These are phyloP conservation scores for Cheilosia pagana DNA, from an alignment of 2,888 invertebrate species.

Conservation along the genomic window DNA sequence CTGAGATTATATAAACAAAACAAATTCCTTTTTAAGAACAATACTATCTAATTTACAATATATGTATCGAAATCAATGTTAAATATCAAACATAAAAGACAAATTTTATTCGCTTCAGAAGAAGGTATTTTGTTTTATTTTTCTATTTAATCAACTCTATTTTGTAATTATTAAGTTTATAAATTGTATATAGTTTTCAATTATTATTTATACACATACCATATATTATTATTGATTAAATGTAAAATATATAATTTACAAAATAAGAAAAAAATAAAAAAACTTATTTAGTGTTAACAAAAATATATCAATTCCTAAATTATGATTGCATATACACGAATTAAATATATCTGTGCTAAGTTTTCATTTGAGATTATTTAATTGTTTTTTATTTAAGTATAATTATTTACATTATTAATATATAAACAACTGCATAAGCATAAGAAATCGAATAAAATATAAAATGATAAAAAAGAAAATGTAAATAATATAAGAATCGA, in stretches of 20 bases:
- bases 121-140: neutral
- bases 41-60: neutral
- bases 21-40: neutral
- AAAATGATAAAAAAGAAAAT: slow-evolving; percentile 12
- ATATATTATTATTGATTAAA: slow-evolving; percentile 22
- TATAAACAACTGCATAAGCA: neutral
- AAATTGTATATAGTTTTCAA: slow-evolving; percentile 26
- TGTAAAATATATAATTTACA: slow-evolving; percentile 31
- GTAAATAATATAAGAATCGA: slow-evolving; percentile 53
- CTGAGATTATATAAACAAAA: slow-evolving; percentile 4
- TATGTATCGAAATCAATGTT: slow-evolving; percentile 5
- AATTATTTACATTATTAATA: slow-evolving; percentile 13
- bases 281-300: slow-evolving; percentile 7
- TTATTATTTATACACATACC: slow-evolving; percentile 8
- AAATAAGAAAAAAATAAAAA: neutral
- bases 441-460: slow-evolving; percentile 10
- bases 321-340: slow-evolving; percentile 21
- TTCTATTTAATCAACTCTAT: neutral
- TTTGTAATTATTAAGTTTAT: slow-evolving; percentile 17
- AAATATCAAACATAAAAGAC: slow-evolving; percentile 6
- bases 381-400: slow-evolving; percentile 19
- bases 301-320: slow-evolving; percentile 33
- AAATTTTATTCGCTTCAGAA: slow-evolving; percentile 3
- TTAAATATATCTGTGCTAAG: slow-evolving; percentile 15
- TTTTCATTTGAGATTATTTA: slow-evolving; percentile 32